Conservation (phyloP, 2,888 invertebrate genomes). For the Xanthia togata region DNA sequence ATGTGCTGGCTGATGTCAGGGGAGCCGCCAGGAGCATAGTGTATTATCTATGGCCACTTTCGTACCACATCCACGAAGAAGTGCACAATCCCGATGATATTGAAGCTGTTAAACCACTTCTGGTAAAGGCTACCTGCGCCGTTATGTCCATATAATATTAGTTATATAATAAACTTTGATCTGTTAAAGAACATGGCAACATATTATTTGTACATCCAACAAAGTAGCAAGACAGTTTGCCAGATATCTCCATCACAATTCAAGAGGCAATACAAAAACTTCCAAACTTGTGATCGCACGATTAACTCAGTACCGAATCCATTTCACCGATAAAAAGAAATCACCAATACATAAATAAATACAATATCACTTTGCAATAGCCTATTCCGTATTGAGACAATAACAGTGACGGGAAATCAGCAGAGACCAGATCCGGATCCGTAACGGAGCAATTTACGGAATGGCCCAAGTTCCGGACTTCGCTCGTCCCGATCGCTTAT, state of each 20-base stretch:
- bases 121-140: too few species aligned
- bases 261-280: slow-evolving; percentile 7
- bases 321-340: slow-evolving; percentile 44
- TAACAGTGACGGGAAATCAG: slow-evolving; percentile 52
- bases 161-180: too few species aligned
- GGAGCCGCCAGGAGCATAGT: too few species aligned
- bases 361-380: slow-evolving; percentile 56
- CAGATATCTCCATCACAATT: background rate
- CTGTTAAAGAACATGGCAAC: background rate
- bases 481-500: slow-evolving; percentile 51
- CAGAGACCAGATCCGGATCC: slow-evolving; percentile 24
- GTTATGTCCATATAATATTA: too few species aligned
- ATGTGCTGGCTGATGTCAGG: too few species aligned
- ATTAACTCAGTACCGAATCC: slow-evolving; percentile 24
- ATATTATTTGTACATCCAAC: background rate
- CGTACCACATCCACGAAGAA: too few species aligned
- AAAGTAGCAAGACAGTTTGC: background rate
- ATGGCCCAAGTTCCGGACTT: slow-evolving; percentile 49
- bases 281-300: slow-evolving; percentile 4
- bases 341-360: slow-evolving; percentile 50
- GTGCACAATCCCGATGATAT: too few species aligned
- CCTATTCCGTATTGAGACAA: slow-evolving; percentile 43
- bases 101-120: too few species aligned
- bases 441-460: slow-evolving; percentile 45
- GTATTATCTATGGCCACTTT: too few species aligned